These are phyloP conservation scores for Euplexia lucipara DNA, from an alignment of 2,888 invertebrate genomes.

Conservation along the genomic window DNA sequence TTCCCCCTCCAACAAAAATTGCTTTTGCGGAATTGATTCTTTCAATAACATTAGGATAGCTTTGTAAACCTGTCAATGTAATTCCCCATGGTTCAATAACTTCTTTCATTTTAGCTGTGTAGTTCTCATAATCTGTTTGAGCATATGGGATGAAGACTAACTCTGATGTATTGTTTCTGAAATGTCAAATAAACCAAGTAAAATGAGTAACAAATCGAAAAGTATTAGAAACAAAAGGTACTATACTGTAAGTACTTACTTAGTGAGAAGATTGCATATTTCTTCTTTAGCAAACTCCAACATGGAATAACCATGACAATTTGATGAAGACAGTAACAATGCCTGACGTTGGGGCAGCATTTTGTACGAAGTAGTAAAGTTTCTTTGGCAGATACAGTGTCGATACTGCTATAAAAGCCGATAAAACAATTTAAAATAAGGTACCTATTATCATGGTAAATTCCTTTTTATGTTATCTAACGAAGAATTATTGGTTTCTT, in stretches of 20 bases:
- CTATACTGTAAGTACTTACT: constrained; percentile 82
- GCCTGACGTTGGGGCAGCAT: constrained; percentile 85
- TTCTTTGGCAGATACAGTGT: constrained; percentile 28
- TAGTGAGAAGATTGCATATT: constrained; percentile 91
- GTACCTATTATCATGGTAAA: constrained; percentile 50
- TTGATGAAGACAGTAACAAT: constrained; percentile 93
- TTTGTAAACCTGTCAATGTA: constrained; percentile 92
- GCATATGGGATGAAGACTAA: constrained; percentile 95
- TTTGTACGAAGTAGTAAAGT: constrained; percentile 1
- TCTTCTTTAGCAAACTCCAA: constrained; percentile 93
- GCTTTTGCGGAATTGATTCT: constrained; percentile 92
- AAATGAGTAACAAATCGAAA: neutral
- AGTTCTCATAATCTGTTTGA: constrained; percentile 92
- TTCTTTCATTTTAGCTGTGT: constrained; percentile 91
- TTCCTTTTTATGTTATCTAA: constrained; percentile 46
- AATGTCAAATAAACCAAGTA: constrained; percentile 71
- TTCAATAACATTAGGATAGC: constrained; percentile 87
- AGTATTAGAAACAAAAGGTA: neutral
- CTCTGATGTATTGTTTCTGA: constrained; percentile 92
- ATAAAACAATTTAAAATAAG: constrained; percentile 58
- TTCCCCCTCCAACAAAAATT: constrained; percentile 95
- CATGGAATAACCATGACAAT: constrained; percentile 92
- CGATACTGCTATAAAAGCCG: constrained; percentile 31
- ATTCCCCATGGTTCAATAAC: constrained; percentile 93
- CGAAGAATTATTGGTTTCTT: constrained; percentile 42